phyloP scores from a whole-genome alignment of 2,113 vertebrate species.

The Phaethornis superciliosus region DNA sequence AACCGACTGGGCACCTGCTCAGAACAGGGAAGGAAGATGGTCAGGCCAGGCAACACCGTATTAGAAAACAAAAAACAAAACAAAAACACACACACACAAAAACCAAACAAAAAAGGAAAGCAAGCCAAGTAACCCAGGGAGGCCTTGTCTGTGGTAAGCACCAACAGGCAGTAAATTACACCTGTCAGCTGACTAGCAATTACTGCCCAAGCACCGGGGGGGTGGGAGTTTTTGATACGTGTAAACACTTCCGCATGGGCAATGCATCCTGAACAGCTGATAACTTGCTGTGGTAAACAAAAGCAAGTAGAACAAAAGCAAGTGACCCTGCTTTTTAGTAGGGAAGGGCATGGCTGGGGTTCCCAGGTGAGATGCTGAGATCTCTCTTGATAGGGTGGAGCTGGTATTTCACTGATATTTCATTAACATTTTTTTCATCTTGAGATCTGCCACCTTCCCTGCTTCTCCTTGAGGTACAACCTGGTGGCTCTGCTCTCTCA shows the following conservation, averaged over 20 bases:
- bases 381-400: background rate
- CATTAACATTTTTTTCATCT: background rate
- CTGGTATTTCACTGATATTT: background rate
- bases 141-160: background rate
- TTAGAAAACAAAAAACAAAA: background rate
- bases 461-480: background rate
- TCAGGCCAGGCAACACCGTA: background rate
- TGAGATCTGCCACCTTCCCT: background rate
- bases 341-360: background rate
- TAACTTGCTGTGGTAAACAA: background rate
- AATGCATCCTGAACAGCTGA: background rate
- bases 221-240: background rate
- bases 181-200: slow-evolving; percentile 5
- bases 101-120: background rate
- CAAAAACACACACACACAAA: background rate
- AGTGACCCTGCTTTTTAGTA: background rate
- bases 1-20: background rate
- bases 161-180: background rate
- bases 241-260: background rate
- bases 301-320: background rate
- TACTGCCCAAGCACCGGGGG: background rate
- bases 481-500: background rate
- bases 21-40: background rate
- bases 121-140: background rate
- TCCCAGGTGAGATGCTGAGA: background rate